A percentile compares a stretch with the other conserved stretches of the same genome.
Evolutionary conservation across 92 coral and sea anemone genomes (phyloP).

Genomic region (Heliopora coerulea): DNA sequence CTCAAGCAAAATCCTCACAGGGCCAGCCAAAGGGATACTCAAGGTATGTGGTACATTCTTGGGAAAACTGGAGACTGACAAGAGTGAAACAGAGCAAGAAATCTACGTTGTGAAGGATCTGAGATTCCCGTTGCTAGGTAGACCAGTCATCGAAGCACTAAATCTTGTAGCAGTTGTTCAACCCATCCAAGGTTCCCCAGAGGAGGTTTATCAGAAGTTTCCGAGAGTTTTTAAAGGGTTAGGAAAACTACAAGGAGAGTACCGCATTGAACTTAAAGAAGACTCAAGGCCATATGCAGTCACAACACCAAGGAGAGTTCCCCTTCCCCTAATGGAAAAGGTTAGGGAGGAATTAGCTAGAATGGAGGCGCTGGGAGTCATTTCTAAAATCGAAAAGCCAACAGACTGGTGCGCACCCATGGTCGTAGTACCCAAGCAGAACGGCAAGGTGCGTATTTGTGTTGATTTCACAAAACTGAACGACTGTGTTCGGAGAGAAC

Average conservation of each 20-base stretch:
- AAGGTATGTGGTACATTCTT: too few species aligned
- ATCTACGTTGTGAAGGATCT: slow-evolving; percentile 29
- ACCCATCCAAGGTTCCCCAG: slow-evolving; percentile 4
- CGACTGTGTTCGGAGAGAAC: slow-evolving; percentile 52
- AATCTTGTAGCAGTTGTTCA: slow-evolving; percentile 38
- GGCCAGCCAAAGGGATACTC: too few species aligned
- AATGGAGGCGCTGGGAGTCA: not conserved
- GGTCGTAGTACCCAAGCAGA: too few species aligned
- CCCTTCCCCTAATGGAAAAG: not conserved
- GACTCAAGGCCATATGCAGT: slow-evolving; percentile 31
- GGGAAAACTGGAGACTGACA: not conserved
- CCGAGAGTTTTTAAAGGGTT: slow-evolving; percentile 23
- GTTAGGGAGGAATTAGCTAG: too few species aligned
- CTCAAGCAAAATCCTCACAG: not conserved
- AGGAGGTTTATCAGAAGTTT: slow-evolving; percentile 41
- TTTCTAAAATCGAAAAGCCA: not conserved
- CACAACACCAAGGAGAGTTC: not conserved
- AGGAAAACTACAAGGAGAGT: slow-evolving; percentile 34
- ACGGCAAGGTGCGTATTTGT: too few species aligned
- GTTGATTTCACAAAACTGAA: slow-evolving; percentile 53
- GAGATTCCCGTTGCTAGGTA: too few species aligned
- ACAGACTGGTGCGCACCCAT: slow-evolving; percentile 14
- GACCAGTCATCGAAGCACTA: slow-evolving; percentile 20
- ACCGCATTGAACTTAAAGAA: slow-evolving; percentile 38
- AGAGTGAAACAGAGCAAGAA: slow-evolving; percentile 33